These are phyloP conservation scores for Punctoribates punctum DNA, from an alignment of 2,888 invertebrate species.

Conservation along the genomic window DNA sequence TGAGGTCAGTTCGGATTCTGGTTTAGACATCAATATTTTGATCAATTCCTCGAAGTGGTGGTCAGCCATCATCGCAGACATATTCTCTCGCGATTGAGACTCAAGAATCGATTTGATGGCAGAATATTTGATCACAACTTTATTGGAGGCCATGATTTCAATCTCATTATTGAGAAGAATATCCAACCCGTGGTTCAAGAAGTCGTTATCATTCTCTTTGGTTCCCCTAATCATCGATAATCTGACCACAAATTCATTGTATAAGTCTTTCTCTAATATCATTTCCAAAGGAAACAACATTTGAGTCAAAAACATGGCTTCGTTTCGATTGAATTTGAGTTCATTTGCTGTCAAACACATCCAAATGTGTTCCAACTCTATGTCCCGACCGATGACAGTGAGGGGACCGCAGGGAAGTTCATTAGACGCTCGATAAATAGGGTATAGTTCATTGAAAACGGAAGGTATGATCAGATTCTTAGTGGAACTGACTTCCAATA, in stretches of 20 bases:
- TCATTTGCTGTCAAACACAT: constrained; percentile 42
- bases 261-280: constrained; percentile 12
- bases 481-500: constrained; percentile 6
- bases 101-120: constrained; percentile 40
- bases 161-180: background rate
- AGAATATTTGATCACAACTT: constrained; percentile 35
- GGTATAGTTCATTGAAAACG: constrained; percentile 40
- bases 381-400: constrained; percentile 35
- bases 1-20: constrained; percentile 40
- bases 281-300: constrained; percentile 30
- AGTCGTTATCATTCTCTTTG: constrained; percentile 42
- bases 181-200: constrained; percentile 34
- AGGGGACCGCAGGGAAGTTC: constrained; percentile 30
- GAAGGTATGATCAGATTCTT: constrained; percentile 33
- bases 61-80: constrained; percentile 13
- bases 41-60: constrained; percentile 41
- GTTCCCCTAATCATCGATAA: constrained; percentile 41
- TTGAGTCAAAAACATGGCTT: constrained; percentile 40
- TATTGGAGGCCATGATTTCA: constrained; percentile 41
- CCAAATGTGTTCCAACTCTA: constrained; percentile 38
- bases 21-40: constrained; percentile 38
- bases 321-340: constrained; percentile 37
- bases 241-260: constrained; percentile 40
- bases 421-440: constrained; percentile 34
- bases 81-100: constrained; percentile 14